Evolutionary conservation across 1,140 invertebrate genomes (phyloP).

Genomic region (Drosophila persimilis): DNA sequence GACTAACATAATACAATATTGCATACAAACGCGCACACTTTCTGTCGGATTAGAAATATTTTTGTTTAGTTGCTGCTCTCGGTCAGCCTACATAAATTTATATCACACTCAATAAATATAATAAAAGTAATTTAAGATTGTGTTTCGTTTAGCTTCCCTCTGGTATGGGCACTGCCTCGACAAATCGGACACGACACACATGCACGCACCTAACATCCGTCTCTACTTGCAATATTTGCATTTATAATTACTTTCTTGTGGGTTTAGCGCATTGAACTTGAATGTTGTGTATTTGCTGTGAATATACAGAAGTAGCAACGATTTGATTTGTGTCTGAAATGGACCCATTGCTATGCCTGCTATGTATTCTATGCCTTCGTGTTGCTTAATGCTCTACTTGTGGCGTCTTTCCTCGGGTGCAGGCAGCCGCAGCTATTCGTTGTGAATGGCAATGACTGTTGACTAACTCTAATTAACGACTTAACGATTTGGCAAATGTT

Average conservation of each 20-base stretch:
- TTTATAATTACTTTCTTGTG: constrained; percentile 3
- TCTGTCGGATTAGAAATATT: constrained; percentile 53
- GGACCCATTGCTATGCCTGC: constrained; percentile 3
- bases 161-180: constrained; percentile 10
- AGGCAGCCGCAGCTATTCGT: constrained; percentile 58
- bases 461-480: constrained; percentile 55
- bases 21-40: constrained; percentile 38
- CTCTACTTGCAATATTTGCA: too few relatives aligned
- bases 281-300: constrained; percentile 17
- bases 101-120: constrained; percentile 81
- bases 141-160: too few relatives aligned
- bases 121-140: constrained; percentile 51
- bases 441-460: constrained; percentile 80
- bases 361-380: too few relatives aligned
- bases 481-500: constrained; percentile 77
- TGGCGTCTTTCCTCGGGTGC: constrained; percentile 5
- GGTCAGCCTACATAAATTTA: constrained; percentile 70
- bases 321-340: constrained; percentile 21
- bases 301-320: constrained; percentile 1
- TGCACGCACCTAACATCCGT: constrained; percentile 1
- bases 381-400: too few relatives aligned
- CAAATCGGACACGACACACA: constrained; percentile 23
- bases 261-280: constrained; percentile 29
- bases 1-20: constrained; percentile 51
- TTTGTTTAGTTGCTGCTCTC: constrained; percentile 28